Evolutionary conservation across 2,888 invertebrate species (phyloP).

Genomic region (Platerodrilus igneus): DNA sequence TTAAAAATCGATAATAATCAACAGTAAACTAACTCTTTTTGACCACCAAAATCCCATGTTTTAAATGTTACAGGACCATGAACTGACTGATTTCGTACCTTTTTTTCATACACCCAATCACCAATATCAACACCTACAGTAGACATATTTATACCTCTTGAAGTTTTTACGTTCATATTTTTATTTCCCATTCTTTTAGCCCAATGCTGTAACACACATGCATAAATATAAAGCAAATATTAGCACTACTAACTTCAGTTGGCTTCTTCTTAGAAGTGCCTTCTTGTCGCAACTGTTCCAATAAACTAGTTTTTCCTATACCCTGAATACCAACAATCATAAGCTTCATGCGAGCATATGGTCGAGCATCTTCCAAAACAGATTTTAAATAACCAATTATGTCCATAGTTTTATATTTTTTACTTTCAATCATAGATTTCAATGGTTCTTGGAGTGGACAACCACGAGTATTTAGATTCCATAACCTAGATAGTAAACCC

Average conservation of each 20-base stretch:
- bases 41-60: constrained; percentile 99
- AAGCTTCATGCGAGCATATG: constrained; percentile 91
- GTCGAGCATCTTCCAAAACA: constrained; percentile 82
- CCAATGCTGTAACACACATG: constrained; percentile 69
- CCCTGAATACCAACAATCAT: constrained; percentile 93
- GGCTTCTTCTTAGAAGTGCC: constrained; percentile 71
- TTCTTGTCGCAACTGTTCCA: constrained; percentile 84
- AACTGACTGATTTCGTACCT: constrained; percentile 66
- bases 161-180: constrained; percentile 68
- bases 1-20: constrained; percentile 3
- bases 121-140: constrained; percentile 98
- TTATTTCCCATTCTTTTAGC: constrained; percentile 92
- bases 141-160: constrained; percentile 78
- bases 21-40: constrained; percentile 67
- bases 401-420: constrained; percentile 93
- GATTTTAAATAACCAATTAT: constrained; percentile 89
- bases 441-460: constrained; percentile 86
- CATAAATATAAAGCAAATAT: background rate
- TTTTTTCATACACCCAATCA: constrained; percentile 88
- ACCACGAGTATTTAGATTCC: constrained; percentile 91
- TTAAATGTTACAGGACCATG: constrained; percentile 84
- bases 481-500: constrained; percentile 88
- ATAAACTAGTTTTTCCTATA: constrained; percentile 82
- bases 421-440: constrained; percentile 84
- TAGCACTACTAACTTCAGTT: constrained; percentile 46